Base-by-base conservation (phyloP, 1,140 invertebrate genomes). In the Anastrepha ludens region DNA sequence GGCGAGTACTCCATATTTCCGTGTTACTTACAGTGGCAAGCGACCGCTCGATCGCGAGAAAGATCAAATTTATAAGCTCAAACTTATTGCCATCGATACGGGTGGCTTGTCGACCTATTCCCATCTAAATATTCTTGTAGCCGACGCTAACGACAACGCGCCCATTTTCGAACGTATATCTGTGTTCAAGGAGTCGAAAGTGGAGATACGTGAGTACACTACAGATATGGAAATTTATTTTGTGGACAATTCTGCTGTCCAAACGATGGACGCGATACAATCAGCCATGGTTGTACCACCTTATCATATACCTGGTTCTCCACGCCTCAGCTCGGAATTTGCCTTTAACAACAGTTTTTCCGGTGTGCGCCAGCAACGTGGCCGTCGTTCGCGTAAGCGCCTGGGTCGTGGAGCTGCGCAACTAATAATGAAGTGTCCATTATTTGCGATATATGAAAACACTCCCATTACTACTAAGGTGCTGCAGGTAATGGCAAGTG, bases 121-220 rank as follows among this genome's bases (percentile, higher is more conserved):
- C 0, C 95, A 95, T 88, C 90, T 98, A 4, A 96, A 94, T 0
- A 95, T 98, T 81, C 94, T 93, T 1, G 93, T 98, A 15, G 94
- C 95, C 7, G 98, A 98, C 93, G 95, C 96, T 88, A 98, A 98
- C 91, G 98, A 98, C 92, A 98, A 98, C 93, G 89, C 94, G 0
- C 98, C 98, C 0, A 94, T 94, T 78, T 96, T 96, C 88, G 94
- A 94, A 88, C 95, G 96, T 89, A 95, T 96, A 90, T 94, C 95
- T 29, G 94, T 96, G 64, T 95, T 95, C 3, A 93, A 95, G 9
- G 95, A 95, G 87, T 95, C 96, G 90, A 95, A 94, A 1, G 94
- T 96, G 64, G 95, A 95, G 62, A 94, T 96, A n/a, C 91, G 95
- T 6, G 94, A 96, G 90, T 93, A 94, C 62, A 94, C 95, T 62